Evolutionary conservation across 2,888 invertebrate species (phyloP).

Genomic region (Eulithis testata): DNA sequence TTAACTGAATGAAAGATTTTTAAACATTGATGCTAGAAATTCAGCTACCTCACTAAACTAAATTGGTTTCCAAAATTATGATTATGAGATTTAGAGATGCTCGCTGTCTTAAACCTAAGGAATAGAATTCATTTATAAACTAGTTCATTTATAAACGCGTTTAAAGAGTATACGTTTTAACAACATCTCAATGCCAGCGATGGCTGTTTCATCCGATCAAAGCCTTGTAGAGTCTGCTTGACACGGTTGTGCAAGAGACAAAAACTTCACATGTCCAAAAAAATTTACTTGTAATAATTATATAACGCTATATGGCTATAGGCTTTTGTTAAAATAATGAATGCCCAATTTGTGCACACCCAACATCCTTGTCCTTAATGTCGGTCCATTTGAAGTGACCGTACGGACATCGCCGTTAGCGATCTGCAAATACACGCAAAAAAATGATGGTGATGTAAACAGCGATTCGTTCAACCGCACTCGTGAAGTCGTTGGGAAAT

Average conservation of each 20-base stretch:
- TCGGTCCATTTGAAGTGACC: constrained; percentile 70
- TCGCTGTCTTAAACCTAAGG: no score
- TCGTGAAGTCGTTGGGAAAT: constrained; percentile 43
- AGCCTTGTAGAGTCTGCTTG: constrained; percentile 40
- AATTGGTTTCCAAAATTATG: no score
- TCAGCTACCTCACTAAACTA: not conserved
- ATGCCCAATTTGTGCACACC: constrained; percentile 68
- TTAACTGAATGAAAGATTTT: constrained; percentile 44
- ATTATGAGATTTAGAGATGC: no score
- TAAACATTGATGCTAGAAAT: constrained; percentile 29
- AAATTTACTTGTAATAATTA: constrained; percentile 60
- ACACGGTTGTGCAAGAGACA: constrained; percentile 53
- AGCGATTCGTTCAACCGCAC: constrained; percentile 50
- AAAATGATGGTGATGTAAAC: constrained; percentile 65
- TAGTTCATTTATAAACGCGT: no score
- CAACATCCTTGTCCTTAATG: constrained; percentile 75
- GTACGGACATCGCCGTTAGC: constrained; percentile 64
- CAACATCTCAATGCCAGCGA: constrained; percentile 25
- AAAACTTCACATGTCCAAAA: constrained; percentile 58
- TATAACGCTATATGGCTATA: constrained; percentile 67
- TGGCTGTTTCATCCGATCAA: constrained; percentile 40
- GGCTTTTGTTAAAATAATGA: constrained; percentile 75
- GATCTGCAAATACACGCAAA: constrained; percentile 68
- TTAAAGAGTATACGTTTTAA: constrained; percentile 28
- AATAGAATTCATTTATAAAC: not conserved